These are phyloP conservation scores for Pseudobourletiella spinata DNA, from an alignment of 1,140 invertebrate genomes.

Conservation along the genomic window DNA sequence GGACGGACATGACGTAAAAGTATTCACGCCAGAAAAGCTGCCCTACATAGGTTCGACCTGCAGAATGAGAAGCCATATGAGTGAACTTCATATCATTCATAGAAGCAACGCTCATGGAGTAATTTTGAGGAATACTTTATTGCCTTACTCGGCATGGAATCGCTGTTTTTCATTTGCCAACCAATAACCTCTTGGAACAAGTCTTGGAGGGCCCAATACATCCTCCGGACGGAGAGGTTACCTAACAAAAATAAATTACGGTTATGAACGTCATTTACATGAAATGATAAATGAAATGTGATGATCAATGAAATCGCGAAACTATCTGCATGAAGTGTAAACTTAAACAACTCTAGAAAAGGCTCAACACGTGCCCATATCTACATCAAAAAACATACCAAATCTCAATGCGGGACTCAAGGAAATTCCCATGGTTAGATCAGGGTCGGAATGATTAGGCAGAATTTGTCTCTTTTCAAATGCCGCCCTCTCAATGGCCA, in stretches of 20 bases:
- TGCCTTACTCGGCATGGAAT: conserved; percentile 44
- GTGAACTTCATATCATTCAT: too few relatives aligned
- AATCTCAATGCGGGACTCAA: conserved; percentile 59
- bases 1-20: conserved; percentile 63
- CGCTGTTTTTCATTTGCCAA: conserved; percentile 40
- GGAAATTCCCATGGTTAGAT: conserved; percentile 53
- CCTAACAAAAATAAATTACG: conserved; percentile 34
- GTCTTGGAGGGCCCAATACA: conserved; percentile 56
- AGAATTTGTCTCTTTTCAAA: conserved; percentile 47
- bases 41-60: conserved; percentile 36
- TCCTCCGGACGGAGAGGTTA: conserved; percentile 53
- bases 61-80: background rate
- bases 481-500: conserved; percentile 50
- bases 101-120: too few relatives aligned
- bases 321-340: background rate
- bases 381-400: too few relatives aligned
- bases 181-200: conserved; percentile 49
- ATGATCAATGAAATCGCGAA: too few relatives aligned
- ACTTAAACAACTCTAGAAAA: conserved; percentile 3
- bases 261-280: too few relatives aligned
- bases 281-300: too few relatives aligned
- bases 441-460: conserved; percentile 55
- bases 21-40: conserved; percentile 72
- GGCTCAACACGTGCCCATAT: background rate
- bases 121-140: too few relatives aligned